Evolutionary conservation across 2,888 invertebrate genomes (phyloP).

Genomic region (Suillia variegata): DNA sequence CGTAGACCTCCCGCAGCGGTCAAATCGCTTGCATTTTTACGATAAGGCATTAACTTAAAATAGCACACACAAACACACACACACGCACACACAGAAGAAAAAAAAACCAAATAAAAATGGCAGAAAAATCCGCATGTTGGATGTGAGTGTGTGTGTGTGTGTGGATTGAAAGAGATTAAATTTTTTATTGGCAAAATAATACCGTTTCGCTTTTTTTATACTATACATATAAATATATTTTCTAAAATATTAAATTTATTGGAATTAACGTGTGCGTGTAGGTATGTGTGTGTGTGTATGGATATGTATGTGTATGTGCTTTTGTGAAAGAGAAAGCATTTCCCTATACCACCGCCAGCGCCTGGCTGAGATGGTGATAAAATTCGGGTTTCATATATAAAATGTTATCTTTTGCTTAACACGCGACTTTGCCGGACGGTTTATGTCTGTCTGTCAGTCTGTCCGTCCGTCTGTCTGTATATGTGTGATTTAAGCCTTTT

Average conservation of each 20-base stretch:
- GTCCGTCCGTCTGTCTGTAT: too few relatives aligned
- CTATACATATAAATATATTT: too few relatives aligned
- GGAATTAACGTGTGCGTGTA: conserved; percentile 38
- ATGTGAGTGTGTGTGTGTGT: conserved; percentile 7
- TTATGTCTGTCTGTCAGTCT: conserved; percentile 9
- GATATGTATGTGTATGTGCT: neutral
- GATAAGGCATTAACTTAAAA: conserved; percentile 19
- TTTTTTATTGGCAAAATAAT: conserved; percentile 49
- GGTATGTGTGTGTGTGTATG: conserved; percentile 10
- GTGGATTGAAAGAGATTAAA: conserved; percentile 44
- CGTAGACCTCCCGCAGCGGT: conserved; percentile 12
- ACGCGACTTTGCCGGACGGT: conserved; percentile 18
- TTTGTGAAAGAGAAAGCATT: neutral
- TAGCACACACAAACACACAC: too few relatives aligned
- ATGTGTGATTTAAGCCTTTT: conserved; percentile 17
- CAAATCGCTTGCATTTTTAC: conserved; percentile 22
- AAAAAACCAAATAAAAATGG: conserved; percentile 7
- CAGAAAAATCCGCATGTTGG: conserved; percentile 4
- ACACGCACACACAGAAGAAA: neutral
- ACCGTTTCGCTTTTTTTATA: conserved; percentile 25
- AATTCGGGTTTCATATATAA: conserved; percentile 21
- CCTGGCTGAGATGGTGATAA: conserved; percentile 24
- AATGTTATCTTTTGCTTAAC: conserved; percentile 26
- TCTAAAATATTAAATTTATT: conserved; percentile 19
- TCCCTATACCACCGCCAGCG: neutral